Evolutionary conservation across 2,888 invertebrate species (phyloP), one percentile per base, ranked within the genome.

Genomic region (Drosophila diplacantha): DNA sequence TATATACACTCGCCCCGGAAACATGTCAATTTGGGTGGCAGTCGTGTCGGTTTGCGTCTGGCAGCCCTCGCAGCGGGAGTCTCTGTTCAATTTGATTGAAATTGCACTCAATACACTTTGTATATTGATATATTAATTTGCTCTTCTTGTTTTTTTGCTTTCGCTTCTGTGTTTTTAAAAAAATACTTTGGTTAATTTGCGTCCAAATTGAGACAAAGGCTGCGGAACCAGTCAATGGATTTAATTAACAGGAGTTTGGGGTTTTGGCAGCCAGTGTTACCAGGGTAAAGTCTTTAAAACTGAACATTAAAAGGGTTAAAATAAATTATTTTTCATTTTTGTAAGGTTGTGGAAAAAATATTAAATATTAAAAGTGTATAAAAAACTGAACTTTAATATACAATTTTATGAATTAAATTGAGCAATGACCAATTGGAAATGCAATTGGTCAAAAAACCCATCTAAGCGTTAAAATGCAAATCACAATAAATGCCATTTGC

Each of bases 401-500:
- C 12, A 31, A 31, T 34, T 16, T 18, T 12, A 5, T 16, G 43
- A 29, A 43, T 58, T 39, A 24, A 31, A 8, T 11, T 32, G 43
- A 29, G 39, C 43, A 60, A 55, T 66, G 71, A 74, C 70, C 75
- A 75, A 73, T 77, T 70, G 55, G 55, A 71, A 81, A 73, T 60
- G 53, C 60, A 60, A 54, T 61, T 41, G 50, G 29, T 49, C 52
- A 53, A 60, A 67, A 83, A 82, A 81, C 64, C 66, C 82, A 82
- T 74, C 81, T 73, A 58, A 75, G 82, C 82, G 78, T 83, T 79
- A 80, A 83, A 80, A 81, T 82, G 81, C 74, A 82, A 81, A 81
- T 82, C 75, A 77, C 74, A 77, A 75, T 76, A 72, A 73, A 81
- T 75, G 47, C 67, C 74, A 56, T 67, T 64, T 59, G 59, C 57